Evolutionary conservation across 2,113 vertebrate genomes (phyloP).

Genomic region (Anolis carolinensis): DNA sequence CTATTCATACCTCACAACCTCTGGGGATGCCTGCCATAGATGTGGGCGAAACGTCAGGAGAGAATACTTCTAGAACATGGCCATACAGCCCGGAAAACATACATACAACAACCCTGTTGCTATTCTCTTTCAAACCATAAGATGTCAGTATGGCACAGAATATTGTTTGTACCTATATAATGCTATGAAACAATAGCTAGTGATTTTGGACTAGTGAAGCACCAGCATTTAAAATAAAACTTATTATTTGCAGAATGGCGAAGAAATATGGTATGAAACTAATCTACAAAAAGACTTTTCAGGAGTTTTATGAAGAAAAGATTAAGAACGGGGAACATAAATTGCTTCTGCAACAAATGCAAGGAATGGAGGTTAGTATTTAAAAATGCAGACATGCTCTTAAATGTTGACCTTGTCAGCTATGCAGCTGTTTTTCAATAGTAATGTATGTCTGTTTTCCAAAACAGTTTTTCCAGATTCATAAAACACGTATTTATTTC

Average conservation of each 20-base stretch:
- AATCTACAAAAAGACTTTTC: constrained; percentile 89
- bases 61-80: too few species aligned
- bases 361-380: constrained; percentile 85
- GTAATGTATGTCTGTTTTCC: too few species aligned
- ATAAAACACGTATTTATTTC: not conserved
- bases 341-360: constrained; percentile 90
- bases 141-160: constrained; percentile 63
- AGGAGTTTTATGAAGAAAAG: constrained; percentile 92
- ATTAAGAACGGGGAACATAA: constrained; percentile 86
- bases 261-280: constrained; percentile 93
- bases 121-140: constrained; percentile 49
- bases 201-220: not conserved
- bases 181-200: constrained; percentile 10
- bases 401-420: not conserved
- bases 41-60: too few species aligned
- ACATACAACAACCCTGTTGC: too few species aligned
- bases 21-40: too few species aligned
- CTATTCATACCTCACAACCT: too few species aligned
- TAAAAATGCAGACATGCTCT: not conserved
- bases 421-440: constrained; percentile 13
- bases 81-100: too few species aligned
- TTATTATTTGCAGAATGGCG: constrained; percentile 85
- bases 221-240: not conserved
- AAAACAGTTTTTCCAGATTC: too few species aligned
- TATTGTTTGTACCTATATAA: constrained; percentile 13